Evolutionary conservation across 2,797 vertebrate genomes (phyloP), one percentile per base, ranked within the genome.

Genomic region (Acipenser transmontanus): DNA sequence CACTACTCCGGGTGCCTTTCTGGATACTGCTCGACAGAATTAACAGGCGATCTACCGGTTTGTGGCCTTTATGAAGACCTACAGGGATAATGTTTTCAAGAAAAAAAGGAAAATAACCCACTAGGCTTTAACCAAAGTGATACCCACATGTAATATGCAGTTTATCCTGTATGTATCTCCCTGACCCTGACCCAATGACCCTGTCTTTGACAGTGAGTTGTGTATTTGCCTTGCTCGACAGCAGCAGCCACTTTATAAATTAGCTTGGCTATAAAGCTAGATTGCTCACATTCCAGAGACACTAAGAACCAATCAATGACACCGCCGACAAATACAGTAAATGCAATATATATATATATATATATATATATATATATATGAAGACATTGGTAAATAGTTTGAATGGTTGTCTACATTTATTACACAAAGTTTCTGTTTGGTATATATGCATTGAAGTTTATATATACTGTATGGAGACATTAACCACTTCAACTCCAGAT

Each of bases 181-280:
- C 57, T 74, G 72, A 80, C 73, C 71, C 0, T 50, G 68, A 76
- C 77, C 71, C 63, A 0, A 20, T 80, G 78, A 83, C 80, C 79
- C 60, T 73, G 71, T 73, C 71, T 59, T 67, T 64, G 49, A 66
- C 69, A 59, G 50, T 7, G 59, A 62, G 60, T 13, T 77, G 59
- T 68, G 67, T 74, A 69, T 70, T 69, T 66, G 68, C 81, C 75
- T 78, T 10, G 50, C 50, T 65, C 64, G 48, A 65, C 54, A 20
- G 52, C 34, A 57, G 51, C 49, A 65, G 17, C 12, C 50, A 47
- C 51, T 48, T 47, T n/a, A 47, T 59, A 65, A 59, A 50, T 67
- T 65, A 59, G 11, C 13, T 8, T 54, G 48, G 51, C 51, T 10
- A 13, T 65, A 56, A 56, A 65, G 12, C 64, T n/a, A n/a, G 20